These are phyloP conservation scores for Notechis scutatus DNA, from an alignment of 2,113 vertebrate genomes.

Conservation along the genomic window DNA sequence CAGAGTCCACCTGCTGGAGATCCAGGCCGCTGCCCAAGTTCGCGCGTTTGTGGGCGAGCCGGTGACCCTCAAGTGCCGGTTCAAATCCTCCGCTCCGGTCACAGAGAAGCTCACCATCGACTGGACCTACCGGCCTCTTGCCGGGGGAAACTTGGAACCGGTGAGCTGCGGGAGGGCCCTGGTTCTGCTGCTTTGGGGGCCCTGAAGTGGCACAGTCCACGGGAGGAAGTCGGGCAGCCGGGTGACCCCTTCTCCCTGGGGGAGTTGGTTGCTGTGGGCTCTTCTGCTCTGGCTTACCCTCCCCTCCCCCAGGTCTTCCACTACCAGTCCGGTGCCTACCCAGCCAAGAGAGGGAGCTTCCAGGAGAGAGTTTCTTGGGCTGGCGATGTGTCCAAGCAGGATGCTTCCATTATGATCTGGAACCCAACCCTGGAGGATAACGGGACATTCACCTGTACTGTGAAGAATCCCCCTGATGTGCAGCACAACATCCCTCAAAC, in stretches of 20 bases:
- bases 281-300: neutral
- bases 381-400: constrained; percentile 73
- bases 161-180: constrained; percentile 57
- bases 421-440: constrained; percentile 80
- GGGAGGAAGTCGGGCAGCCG: neutral
- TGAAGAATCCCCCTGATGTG: constrained; percentile 91
- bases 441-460: constrained; percentile 85
- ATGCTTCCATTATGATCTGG: constrained; percentile 80
- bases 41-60: constrained; percentile 73
- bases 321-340: constrained; percentile 78
- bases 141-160: constrained; percentile 70
- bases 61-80: constrained; percentile 77
- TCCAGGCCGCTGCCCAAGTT: constrained; percentile 73
- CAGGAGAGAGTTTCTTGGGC: constrained; percentile 78
- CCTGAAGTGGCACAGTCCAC: neutral
- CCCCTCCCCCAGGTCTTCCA: constrained; percentile 79
- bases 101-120: constrained; percentile 80
- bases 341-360: constrained; percentile 71
- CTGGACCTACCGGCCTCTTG: constrained; percentile 81
- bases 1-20: constrained; percentile 67
- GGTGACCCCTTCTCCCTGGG: neutral
- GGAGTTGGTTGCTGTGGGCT: neutral
- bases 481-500: constrained; percentile 81
- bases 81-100: constrained; percentile 74
- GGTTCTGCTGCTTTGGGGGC: neutral